phyloP scores from a whole-genome alignment of 2,888 invertebrate genomes.

The Sepiola atlantica region DNA sequence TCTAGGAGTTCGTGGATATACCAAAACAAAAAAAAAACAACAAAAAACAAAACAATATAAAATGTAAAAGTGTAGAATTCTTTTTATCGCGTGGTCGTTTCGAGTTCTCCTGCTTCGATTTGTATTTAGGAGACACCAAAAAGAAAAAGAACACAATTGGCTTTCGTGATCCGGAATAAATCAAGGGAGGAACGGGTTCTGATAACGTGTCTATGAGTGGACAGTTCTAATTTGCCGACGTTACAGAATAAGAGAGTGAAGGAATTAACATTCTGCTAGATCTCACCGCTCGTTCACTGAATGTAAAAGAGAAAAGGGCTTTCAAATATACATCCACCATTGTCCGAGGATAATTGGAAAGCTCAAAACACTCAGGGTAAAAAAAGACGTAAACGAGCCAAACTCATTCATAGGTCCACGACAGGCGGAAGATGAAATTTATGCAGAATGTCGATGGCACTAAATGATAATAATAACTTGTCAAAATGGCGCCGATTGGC shows the following conservation, averaged over 20 bases:
- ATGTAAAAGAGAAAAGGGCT: background rate
- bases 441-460: too few relatives aligned
- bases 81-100: background rate
- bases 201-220: background rate
- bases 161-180: background rate
- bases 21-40: too few relatives aligned
- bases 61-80: too few relatives aligned
- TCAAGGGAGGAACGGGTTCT: background rate
- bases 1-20: too few relatives aligned
- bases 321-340: slow-evolving; percentile 1
- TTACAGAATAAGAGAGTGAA: background rate
- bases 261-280: background rate
- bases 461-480: too few relatives aligned
- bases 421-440: too few relatives aligned
- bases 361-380: background rate
- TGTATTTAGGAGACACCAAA: background rate
- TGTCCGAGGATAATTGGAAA: background rate
- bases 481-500: too few relatives aligned
- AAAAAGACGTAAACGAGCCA: too few relatives aligned
- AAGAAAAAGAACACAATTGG: background rate
- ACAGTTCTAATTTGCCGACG: background rate
- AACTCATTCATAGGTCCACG: too few relatives aligned
- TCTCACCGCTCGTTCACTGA: background rate
- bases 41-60: too few relatives aligned
- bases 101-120: background rate